Percentiles rank a stretch among this genome's conserved stretches.
Evolutionary conservation across 2,113 vertebrate species (phyloP).

Genomic region (Dinomys branickii): DNA sequence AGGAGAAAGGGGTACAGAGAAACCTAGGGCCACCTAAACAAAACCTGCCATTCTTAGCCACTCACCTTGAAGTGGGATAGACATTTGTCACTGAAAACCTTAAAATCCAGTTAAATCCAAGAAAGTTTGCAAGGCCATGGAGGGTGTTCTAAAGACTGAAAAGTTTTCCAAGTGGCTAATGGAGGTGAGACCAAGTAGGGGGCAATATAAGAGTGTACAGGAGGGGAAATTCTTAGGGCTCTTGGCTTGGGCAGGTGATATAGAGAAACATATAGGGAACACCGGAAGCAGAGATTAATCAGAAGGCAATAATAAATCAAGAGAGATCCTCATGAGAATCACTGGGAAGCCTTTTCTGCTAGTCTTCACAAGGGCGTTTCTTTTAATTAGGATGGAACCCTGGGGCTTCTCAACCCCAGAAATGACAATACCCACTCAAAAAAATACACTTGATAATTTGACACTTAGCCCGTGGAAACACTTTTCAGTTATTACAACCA

Average conservation of each 20-base stretch:
- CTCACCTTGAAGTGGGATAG: background rate
- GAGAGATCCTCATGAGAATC: background rate
- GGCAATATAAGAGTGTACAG: background rate
- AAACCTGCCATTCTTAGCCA: background rate
- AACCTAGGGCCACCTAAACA: background rate
- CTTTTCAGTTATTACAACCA: background rate
- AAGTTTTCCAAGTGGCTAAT: slow-evolving; percentile 16
- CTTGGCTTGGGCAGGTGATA: background rate
- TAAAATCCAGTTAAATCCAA: background rate
- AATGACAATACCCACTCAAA: background rate
- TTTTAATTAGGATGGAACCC: background rate
- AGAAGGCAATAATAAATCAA: background rate
- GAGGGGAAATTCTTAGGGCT: background rate
- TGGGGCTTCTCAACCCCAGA: background rate
- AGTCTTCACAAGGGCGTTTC: background rate
- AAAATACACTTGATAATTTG: background rate
- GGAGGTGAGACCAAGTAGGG: background rate
- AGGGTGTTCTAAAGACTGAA: slow-evolving; percentile 12
- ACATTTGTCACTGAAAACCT: slow-evolving; percentile 1
- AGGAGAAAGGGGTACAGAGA: background rate
- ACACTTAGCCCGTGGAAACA: background rate
- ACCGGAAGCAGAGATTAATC: background rate
- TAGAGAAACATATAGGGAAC: background rate
- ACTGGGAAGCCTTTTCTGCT: background rate
- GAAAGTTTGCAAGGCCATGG: slow-evolving; percentile 16